Percentiles rank a stretch among this genome's conserved stretches.
phyloP scores from a whole-genome alignment of 2,113 vertebrate species.

The Piprites chloris region DNA sequence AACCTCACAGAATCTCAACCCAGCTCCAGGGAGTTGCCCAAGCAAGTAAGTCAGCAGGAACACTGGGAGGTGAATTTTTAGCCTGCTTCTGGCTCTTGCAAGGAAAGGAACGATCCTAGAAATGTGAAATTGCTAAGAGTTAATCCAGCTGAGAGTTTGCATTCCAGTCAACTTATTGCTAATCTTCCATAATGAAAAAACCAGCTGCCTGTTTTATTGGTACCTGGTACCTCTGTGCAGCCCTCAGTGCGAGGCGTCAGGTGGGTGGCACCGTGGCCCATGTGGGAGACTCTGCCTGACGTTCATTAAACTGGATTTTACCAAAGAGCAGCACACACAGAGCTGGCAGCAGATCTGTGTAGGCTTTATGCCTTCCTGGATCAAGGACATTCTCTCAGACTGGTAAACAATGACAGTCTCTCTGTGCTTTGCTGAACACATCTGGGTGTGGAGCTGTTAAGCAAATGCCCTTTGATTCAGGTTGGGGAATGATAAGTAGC shows the following conservation, averaged over 20 bases:
- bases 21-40: background rate
- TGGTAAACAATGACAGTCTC: background rate
- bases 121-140: background rate
- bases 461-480: background rate
- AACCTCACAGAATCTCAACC: background rate
- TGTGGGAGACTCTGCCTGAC: background rate
- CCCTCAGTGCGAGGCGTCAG: accelerated
- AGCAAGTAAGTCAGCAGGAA: background rate
- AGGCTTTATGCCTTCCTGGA: background rate
- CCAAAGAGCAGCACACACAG: background rate
- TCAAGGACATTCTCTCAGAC: background rate
- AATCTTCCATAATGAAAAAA: background rate
- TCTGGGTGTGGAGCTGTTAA: background rate
- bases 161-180: background rate
- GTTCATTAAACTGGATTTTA: background rate
- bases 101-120: background rate
- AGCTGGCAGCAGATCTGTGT: background rate
- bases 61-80: background rate
- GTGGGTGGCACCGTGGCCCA: accelerated
- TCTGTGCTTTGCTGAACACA: background rate
- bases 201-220: background rate
- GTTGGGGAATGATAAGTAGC: background rate
- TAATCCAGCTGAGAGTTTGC: background rate
- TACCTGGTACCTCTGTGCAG: background rate
- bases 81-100: background rate